A percentile compares a stretch with the other conserved stretches of the same genome.
Conservation (phyloP, 2,113 vertebrate genomes). For the Mystacornis crossleyi region DNA sequence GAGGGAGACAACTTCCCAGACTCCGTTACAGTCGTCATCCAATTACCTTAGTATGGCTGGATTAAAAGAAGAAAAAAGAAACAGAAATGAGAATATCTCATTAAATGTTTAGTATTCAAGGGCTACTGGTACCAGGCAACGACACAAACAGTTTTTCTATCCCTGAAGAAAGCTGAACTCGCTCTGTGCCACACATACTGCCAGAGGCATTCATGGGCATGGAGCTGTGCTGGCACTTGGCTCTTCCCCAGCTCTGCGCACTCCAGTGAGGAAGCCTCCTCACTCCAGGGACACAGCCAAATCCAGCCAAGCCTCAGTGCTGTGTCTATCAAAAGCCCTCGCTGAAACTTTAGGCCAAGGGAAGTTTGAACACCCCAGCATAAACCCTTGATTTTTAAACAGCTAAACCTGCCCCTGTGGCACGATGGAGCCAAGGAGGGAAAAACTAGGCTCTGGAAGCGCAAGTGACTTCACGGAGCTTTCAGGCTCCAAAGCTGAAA, state of each 20-base stretch:
- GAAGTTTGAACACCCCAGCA: background rate
- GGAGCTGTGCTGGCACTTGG: background rate
- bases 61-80: background rate
- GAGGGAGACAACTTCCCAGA: background rate
- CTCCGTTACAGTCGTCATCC: fast-evolving
- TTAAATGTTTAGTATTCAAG: background rate
- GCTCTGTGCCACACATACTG: fast-evolving
- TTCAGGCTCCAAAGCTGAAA: background rate
- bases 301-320: background rate
- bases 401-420: background rate
- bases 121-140: background rate
- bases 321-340: background rate
- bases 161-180: background rate
- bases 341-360: background rate
- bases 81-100: background rate
- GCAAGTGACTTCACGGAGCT: background rate
- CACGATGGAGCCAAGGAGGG: fast-evolving
- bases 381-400: background rate
- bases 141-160: background rate
- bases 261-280: background rate
- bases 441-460: background rate
- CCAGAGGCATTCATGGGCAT: background rate
- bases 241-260: background rate
- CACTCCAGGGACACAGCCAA: background rate
- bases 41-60: background rate